These are phyloP conservation scores for Tichodroma muraria DNA, from an alignment of 2,113 vertebrate genomes.

Conservation along the genomic window DNA sequence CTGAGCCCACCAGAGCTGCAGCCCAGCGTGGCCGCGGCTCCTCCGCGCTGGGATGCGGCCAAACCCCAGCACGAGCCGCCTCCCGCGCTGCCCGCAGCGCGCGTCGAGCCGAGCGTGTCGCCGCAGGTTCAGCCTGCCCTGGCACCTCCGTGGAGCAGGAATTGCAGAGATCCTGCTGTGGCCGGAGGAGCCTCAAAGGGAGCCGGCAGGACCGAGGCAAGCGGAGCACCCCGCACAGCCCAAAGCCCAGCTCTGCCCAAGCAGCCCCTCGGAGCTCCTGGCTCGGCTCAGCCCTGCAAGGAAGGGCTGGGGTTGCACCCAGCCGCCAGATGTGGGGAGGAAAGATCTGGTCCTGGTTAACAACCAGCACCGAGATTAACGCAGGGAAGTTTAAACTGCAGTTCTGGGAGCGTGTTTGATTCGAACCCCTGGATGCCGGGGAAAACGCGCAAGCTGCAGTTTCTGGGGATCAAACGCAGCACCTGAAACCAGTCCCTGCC, in stretches of 20 bases:
- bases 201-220: accelerated
- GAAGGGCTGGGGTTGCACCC: neutral
- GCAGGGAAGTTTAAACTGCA: neutral
- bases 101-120: neutral
- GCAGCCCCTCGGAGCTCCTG: neutral
- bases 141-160: neutral
- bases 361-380: neutral
- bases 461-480: neutral
- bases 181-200: neutral
- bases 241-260: neutral
- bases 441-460: neutral
- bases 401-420: accelerated
- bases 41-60: accelerated
- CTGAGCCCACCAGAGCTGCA: neutral
- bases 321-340: neutral
- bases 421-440: neutral
- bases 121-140: neutral
- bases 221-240: neutral
- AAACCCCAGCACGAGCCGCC: neutral
- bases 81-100: neutral
- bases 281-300: neutral
- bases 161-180: neutral
- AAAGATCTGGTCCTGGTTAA: neutral
- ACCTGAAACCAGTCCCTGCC: neutral
- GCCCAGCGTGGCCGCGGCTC: accelerated